These are phyloP conservation scores for Carollia perspicillata DNA, from an alignment of 2,113 vertebrate genomes.

Conservation along the genomic window DNA sequence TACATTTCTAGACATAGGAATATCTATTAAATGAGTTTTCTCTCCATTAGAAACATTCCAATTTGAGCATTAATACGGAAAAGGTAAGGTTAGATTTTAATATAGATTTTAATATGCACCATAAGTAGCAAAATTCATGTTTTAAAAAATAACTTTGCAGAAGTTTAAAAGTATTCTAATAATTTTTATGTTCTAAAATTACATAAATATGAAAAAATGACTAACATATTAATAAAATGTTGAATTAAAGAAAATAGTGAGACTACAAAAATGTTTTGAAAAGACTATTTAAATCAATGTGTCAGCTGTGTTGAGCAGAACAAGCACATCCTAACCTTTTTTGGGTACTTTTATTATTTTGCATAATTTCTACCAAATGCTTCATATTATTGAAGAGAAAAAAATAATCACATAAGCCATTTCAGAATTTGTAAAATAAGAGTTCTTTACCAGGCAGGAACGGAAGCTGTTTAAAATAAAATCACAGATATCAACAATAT, in stretches of 20 bases:
- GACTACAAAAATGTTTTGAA: not conserved
- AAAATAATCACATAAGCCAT: not conserved
- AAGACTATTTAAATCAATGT: not conserved
- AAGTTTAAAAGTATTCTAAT: not conserved
- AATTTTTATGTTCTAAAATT: not conserved
- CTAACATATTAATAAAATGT: not conserved
- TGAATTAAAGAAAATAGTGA: conserved; percentile 1
- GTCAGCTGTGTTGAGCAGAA: not conserved
- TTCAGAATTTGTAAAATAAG: not conserved
- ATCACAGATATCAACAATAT: not conserved
- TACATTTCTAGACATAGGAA: not conserved
- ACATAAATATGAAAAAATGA: not conserved
- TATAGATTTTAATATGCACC: conserved; percentile 20
- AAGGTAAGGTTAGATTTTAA: not conserved
- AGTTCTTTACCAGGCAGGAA: not conserved
- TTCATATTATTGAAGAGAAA: not conserved
- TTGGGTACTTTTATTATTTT: not conserved
- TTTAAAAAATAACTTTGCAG: not conserved
- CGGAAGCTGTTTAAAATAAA: not conserved
- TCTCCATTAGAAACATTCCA: not conserved
- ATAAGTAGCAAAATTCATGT: not conserved
- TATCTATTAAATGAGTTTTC: not conserved
- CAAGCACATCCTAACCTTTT: not conserved
- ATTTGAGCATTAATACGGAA: not conserved
- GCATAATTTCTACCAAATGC: not conserved